Evolutionary conservation across 2,797 vertebrate genomes (phyloP).

Genomic region (Petrocephalus schoutedeni): DNA sequence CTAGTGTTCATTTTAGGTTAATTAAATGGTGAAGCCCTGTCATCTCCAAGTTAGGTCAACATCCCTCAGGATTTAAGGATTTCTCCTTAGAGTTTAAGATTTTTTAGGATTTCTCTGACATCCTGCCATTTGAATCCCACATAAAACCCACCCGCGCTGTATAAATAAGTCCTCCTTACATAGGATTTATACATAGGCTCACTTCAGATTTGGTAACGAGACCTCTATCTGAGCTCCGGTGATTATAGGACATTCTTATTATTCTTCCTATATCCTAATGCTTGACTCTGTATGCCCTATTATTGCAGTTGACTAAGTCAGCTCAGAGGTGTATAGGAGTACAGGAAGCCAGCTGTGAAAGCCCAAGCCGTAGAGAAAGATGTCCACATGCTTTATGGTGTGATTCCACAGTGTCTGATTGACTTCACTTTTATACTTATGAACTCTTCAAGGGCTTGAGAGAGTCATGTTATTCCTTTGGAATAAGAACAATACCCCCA

Average conservation of each 20-base stretch:
- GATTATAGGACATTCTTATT: background rate
- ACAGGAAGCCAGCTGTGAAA: background rate
- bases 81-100: background rate
- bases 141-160: background rate
- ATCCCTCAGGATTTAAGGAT: conserved; percentile 1
- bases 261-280: background rate
- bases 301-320: background rate
- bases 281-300: background rate
- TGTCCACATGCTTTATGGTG: background rate
- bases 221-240: background rate
- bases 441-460: background rate
- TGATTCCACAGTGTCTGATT: background rate
- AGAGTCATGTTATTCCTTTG: background rate
- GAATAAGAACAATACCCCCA: background rate
- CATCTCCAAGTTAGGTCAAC: background rate
- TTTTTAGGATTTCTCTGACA: background rate
- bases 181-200: background rate
- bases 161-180: background rate
- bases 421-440: background rate
- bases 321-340: background rate
- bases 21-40: background rate
- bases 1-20: background rate
- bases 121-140: background rate
- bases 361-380: background rate
- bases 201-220: background rate